phyloP scores from a whole-genome alignment of 2,113 vertebrate genomes.

The Charina bottae region DNA sequence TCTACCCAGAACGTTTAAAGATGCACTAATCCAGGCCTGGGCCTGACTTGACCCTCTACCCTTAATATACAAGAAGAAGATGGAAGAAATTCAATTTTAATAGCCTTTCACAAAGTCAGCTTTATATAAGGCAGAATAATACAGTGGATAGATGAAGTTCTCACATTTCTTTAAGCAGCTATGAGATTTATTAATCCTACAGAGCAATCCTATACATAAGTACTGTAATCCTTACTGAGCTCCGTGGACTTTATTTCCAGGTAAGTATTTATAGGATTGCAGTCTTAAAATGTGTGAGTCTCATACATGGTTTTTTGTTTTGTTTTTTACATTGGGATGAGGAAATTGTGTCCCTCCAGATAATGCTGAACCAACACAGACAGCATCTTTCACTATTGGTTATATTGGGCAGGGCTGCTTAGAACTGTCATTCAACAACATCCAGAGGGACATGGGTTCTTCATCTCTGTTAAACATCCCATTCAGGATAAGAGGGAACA shows the following conservation, averaged over 20 bases:
- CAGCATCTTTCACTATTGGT: background rate
- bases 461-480: background rate
- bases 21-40: background rate
- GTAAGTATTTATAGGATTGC: conserved; percentile 1
- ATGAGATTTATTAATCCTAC: background rate
- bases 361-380: background rate
- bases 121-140: background rate
- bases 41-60: background rate
- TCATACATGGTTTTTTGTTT: background rate
- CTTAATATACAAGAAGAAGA: background rate
- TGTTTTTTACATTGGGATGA: background rate
- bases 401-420: background rate
- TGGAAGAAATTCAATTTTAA: background rate
- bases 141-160: background rate
- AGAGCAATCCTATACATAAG: background rate
- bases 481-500: background rate
- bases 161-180: background rate
- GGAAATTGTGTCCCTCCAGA: background rate
- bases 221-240: background rate
- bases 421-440: background rate
- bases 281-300: background rate
- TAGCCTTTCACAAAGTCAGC: background rate
- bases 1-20: background rate
- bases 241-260: background rate
- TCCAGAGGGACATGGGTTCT: too few species aligned